phyloP scores from a whole-genome alignment of 2,113 vertebrate species.

The Cavia aperea region DNA sequence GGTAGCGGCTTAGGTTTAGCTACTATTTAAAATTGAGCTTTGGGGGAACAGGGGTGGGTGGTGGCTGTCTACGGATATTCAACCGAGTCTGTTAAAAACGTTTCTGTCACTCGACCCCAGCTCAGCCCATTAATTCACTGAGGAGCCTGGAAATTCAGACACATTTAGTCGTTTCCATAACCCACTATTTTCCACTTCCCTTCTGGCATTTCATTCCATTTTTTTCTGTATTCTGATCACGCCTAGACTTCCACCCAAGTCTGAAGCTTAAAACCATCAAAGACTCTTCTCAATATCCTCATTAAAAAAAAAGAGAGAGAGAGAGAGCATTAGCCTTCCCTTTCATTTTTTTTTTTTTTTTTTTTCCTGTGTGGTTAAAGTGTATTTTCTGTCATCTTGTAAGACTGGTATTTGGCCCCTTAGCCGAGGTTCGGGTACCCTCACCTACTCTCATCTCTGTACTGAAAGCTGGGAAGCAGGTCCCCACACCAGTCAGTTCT shows the following conservation, averaged over 20 bases:
- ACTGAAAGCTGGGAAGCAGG: background rate
- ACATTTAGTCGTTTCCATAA: slow-evolving; percentile 32
- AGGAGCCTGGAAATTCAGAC: slow-evolving; percentile 22
- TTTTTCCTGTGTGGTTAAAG: background rate
- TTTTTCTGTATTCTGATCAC: slow-evolving; percentile 42
- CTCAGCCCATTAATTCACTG: slow-evolving; percentile 12
- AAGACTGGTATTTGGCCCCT: background rate
- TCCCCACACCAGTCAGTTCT: background rate
- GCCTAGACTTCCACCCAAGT: slow-evolving; percentile 41
- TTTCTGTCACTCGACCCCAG: background rate
- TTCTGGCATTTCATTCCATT: slow-evolving; percentile 42
- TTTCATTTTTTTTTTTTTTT: background rate
- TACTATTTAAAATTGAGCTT: slow-evolving; percentile 39
- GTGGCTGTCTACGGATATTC: background rate
- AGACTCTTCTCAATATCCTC: slow-evolving; percentile 38
- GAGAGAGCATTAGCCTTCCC: background rate
- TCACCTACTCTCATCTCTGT: background rate
- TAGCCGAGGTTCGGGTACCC: background rate
- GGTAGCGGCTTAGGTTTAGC: slow-evolving; percentile 10
- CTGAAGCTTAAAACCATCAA: slow-evolving; percentile 61
- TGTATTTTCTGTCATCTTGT: background rate
- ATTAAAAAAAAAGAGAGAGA: background rate
- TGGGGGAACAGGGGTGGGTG: background rate
- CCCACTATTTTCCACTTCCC: slow-evolving; percentile 44
- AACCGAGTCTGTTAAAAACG: slow-evolving; percentile 21